Percentiles rank a stretch among this genome's conserved stretches.
Conservation (phyloP, 2,797 vertebrate species). For the Phoxinus dragarum region DNA sequence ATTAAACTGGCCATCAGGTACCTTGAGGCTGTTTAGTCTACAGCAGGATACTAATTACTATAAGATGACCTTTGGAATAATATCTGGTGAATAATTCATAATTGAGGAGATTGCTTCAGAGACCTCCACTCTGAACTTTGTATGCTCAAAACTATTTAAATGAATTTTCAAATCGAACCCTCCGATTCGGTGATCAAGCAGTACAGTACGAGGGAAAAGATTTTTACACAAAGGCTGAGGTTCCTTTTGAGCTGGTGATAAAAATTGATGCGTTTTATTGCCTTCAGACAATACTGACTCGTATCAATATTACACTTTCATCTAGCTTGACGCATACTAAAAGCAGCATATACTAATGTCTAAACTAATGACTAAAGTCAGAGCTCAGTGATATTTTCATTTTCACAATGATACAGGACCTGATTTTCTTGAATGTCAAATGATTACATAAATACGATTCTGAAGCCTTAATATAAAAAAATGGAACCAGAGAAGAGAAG, state of each 20-base stretch:
- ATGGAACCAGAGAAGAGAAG: background rate
- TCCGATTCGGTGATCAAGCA: background rate
- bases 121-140: slow-evolving; percentile 71
- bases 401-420: background rate
- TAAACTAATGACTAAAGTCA: background rate
- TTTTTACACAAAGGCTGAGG: background rate
- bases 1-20: slow-evolving; percentile 87
- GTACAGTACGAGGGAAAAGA: slow-evolving; percentile 39
- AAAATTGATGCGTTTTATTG: background rate
- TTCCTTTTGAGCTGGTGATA: background rate
- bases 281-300: background rate
- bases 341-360: background rate
- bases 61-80: slow-evolving; percentile 89
- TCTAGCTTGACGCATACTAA: background rate
- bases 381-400: background rate
- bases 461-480: background rate
- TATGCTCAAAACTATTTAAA: slow-evolving; percentile 52
- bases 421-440: slow-evolving; percentile 8
- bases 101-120: slow-evolving; percentile 81
- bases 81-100: slow-evolving; percentile 89
- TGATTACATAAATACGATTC: background rate
- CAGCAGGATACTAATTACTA: slow-evolving; percentile 88
- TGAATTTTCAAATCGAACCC: slow-evolving; percentile 46
- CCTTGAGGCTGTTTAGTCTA: slow-evolving; percentile 88
- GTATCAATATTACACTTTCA: slow-evolving; percentile 1